phyloP scores from a whole-genome alignment of 2,113 vertebrate species.

The Nanorana parkeri region DNA sequence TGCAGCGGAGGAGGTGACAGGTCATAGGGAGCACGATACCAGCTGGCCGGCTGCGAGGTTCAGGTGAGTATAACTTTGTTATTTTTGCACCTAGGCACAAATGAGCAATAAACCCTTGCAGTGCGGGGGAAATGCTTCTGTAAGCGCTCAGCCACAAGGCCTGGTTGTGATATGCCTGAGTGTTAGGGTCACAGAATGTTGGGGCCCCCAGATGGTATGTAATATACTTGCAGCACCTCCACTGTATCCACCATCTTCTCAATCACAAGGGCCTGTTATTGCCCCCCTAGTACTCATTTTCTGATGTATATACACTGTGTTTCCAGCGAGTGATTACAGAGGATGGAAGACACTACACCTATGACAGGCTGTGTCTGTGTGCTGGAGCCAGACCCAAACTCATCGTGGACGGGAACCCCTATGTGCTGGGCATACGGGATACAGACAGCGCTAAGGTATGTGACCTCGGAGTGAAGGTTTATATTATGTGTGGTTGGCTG shows the following conservation, averaged over 20 bases:
- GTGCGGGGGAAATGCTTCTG: no score
- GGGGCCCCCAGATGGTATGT: background rate
- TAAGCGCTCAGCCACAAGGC: no score
- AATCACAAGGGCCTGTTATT: background rate
- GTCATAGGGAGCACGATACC: no score
- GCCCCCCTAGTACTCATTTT: no score
- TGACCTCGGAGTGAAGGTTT: background rate
- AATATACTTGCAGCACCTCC: no score
- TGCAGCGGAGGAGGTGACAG: no score
- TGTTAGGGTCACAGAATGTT: background rate
- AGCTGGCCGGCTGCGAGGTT: no score
- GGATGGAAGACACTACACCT: conserved; percentile 75
- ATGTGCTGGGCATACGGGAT: conserved; percentile 92
- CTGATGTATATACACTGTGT: conserved; percentile 9
- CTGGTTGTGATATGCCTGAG: no score
- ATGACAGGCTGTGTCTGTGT: conserved; percentile 91
- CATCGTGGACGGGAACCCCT: conserved; percentile 78
- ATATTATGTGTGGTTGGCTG: no score
- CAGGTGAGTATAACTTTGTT: no score
- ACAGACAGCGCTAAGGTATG: conserved; percentile 94
- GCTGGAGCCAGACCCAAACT: conserved; percentile 89
- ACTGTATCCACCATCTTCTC: background rate
- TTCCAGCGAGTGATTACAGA: conserved; percentile 82
- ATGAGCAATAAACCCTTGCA: no score
- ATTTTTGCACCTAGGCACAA: no score